These are phyloP conservation scores for Julus scandinavius DNA, from an alignment of 2,888 invertebrate species.

Conservation along the genomic window DNA sequence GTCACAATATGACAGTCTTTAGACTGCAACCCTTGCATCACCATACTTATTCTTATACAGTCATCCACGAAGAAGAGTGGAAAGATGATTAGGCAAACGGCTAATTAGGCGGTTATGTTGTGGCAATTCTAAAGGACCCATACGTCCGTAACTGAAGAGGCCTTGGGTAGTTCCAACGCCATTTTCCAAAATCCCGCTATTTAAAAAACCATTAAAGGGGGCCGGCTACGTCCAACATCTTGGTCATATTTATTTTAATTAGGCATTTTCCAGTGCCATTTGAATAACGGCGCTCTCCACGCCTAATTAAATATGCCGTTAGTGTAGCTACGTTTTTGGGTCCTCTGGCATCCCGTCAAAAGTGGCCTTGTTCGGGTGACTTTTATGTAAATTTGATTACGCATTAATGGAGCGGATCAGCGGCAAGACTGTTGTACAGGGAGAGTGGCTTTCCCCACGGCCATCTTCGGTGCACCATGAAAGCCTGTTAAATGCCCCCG, in stretches of 20 bases:
- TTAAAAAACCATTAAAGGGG: background rate
- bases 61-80: too few species aligned
- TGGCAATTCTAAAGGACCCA: too few species aligned
- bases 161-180: background rate
- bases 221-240: background rate
- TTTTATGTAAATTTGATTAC: conserved; percentile 26
- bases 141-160: background rate
- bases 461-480: background rate
- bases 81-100: too few species aligned
- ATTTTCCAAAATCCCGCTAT: background rate
- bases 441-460: background rate
- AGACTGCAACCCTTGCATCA: too few species aligned
- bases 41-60: too few species aligned
- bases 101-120: too few species aligned
- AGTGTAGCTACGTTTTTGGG: background rate
- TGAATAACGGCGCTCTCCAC: background rate
- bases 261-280: background rate
- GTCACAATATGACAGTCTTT: too few species aligned
- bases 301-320: background rate
- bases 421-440: background rate
- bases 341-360: background rate
- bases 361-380: background rate
- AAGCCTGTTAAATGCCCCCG: background rate
- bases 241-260: conserved; percentile 11
- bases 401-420: conserved; percentile 25